A percentile compares a stretch with the other conserved stretches of the same genome.
Conservation (phyloP, 2,888 invertebrate genomes). For the Apocheima hispidaria region DNA sequence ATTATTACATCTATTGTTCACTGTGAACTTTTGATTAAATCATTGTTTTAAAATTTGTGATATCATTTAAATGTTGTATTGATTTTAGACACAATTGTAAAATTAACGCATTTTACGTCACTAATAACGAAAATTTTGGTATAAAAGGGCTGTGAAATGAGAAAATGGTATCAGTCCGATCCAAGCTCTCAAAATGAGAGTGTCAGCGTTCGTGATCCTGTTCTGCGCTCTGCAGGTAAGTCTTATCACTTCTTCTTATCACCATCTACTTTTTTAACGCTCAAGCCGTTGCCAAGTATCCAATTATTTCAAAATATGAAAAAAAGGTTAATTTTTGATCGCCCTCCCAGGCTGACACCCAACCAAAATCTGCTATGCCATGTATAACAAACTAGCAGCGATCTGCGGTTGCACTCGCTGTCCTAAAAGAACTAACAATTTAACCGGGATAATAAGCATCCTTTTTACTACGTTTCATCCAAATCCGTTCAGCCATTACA, state of each 20-base stretch:
- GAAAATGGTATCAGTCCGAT: conserved; percentile 72
- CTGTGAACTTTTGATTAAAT: conserved; percentile 52
- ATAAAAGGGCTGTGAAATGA: conserved; percentile 63
- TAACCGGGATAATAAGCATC: too few relatives aligned
- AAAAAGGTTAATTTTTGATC: too few relatives aligned
- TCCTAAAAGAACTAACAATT: too few relatives aligned
- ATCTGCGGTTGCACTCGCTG: too few relatives aligned
- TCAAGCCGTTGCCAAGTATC: too few relatives aligned
- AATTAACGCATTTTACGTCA: conserved; percentile 47
- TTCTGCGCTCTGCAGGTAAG: conserved; percentile 80
- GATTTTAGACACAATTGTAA: conserved; percentile 55
- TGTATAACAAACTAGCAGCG: too few relatives aligned
- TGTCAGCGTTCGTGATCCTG: conserved; percentile 78
- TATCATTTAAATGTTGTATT: conserved; percentile 55
- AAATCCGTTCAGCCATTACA: too few relatives aligned
- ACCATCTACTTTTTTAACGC: too few relatives aligned
- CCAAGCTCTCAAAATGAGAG: conserved; percentile 82
- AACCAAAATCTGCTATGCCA: too few relatives aligned
- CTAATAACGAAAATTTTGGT: conserved; percentile 53
- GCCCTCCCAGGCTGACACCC: too few relatives aligned
- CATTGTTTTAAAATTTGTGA: conserved; percentile 59
- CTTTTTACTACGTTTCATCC: too few relatives aligned
- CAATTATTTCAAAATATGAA: too few relatives aligned
- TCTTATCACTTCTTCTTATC: background rate
- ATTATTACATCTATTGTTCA: conserved; percentile 66